Conservation (phyloP, 2,797 vertebrate species). For the Ispidina lecontei region DNA sequence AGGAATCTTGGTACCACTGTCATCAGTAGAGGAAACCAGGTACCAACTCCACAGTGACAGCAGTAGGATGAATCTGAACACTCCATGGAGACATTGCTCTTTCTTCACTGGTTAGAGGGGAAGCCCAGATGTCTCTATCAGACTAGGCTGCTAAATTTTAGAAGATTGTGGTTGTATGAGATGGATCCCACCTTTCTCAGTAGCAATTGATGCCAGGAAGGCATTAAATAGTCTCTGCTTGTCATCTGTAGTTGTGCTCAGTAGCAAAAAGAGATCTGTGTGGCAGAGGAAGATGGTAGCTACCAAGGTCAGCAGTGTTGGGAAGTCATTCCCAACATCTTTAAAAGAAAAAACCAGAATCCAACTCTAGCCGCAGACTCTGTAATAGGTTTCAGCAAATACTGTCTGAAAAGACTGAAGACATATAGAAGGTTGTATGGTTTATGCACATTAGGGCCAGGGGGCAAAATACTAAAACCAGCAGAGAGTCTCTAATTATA, state of each 20-base stretch:
- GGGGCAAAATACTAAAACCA: background rate
- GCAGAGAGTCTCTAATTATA: background rate
- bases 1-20: background rate
- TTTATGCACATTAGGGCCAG: background rate
- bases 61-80: background rate
- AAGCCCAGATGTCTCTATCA: background rate
- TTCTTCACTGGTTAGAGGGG: background rate
- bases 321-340: background rate
- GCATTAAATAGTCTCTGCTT: background rate
- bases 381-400: background rate
- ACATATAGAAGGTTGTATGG: accelerated
- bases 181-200: background rate
- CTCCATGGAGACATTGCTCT: background rate
- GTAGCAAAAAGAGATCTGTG: background rate
- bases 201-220: background rate
- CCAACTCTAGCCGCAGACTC: background rate
- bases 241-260: background rate
- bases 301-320: background rate
- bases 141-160: background rate
- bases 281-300: background rate
- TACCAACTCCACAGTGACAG: background rate
- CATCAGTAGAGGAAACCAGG: background rate
- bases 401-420: background rate
- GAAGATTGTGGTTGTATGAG: background rate
- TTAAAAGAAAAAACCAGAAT: background rate